Evolutionary conservation across 1,140 invertebrate genomes (phyloP), one percentile per base, ranked within the genome.

Genomic region (Hesperophylax magnus): DNA sequence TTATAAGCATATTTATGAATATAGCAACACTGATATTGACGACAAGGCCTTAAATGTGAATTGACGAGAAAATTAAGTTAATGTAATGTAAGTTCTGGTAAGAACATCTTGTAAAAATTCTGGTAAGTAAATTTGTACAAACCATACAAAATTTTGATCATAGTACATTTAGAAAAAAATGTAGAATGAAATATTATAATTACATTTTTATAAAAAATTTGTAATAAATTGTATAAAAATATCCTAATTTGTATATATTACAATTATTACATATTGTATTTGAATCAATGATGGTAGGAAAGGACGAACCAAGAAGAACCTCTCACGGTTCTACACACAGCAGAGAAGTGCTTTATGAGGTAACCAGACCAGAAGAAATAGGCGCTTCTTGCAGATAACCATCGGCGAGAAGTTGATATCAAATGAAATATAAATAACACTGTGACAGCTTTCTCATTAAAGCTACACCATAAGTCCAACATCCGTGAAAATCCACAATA

Each of bases 191-290:
- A 67, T 27, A 47, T 67, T 67, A 67, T n/a, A 34, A 67, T n/a
- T 34, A 72, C 34, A 72, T 18, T 53, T 20, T 72, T 52, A 72
- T 52, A 72, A 22, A 52, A 20, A 52, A 9, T 53, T 24, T 9
- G 53, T 14, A n/a, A n/a, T n/a, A n/a, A 52, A 53, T 20, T 53
- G 69, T 72, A 72, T 72, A 53, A 72, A 52, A 53, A 72, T 52
- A 72, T 53, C 20, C 69, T 72, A 72, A 72, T 72, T 72, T 72
- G 69, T 72, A 52, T 72, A 52, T 8, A 34, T 14, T 47, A 47
- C 11, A 47, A 47, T 47, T 47, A 47, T 14, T 47, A n/a, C n/a
- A n/a, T n/a, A n/a, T n/a, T n/a, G n/a, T n/a, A 39, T 39, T 39
- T 47, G 9, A 47, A 47, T 47, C 39, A 47, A 47, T 47, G 2